A percentile compares a stretch with the other conserved stretches of the same genome.
Conservation (phyloP, 2,113 vertebrate species). For the Vireo altiloquus region DNA sequence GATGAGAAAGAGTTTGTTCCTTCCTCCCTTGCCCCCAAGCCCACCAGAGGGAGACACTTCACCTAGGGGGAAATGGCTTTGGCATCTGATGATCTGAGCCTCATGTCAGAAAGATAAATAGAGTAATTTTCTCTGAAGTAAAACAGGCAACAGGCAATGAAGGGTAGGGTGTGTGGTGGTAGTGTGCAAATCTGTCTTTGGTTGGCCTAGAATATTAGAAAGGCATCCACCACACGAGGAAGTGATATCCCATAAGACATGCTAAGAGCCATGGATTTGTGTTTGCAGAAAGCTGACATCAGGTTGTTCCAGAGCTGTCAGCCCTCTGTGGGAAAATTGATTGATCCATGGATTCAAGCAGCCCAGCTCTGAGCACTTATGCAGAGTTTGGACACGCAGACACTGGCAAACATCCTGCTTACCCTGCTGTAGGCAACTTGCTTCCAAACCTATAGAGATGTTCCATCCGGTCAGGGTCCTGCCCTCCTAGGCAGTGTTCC, state of each 20-base stretch:
- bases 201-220: neutral
- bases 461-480: accelerated
- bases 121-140: neutral
- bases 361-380: neutral
- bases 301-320: neutral
- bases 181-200: neutral
- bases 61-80: neutral
- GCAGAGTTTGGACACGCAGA: neutral
- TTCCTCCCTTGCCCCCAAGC: accelerated
- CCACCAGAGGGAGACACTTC: neutral
- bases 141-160: neutral
- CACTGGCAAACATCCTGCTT: neutral
- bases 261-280: neutral
- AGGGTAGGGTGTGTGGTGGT: neutral
- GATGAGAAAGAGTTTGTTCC: neutral
- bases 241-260: neutral
- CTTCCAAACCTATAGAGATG: neutral
- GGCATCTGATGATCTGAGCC: neutral
- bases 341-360: neutral
- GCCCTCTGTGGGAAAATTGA: neutral
- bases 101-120: neutral
- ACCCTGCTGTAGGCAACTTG: neutral
- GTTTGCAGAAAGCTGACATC: neutral
- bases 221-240: accelerated
- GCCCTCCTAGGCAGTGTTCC: neutral